Percentiles rank a stretch among this genome's conserved stretches.
Conservation (phyloP, 2,113 vertebrate genomes). For the Micronycteris hirsuta region DNA sequence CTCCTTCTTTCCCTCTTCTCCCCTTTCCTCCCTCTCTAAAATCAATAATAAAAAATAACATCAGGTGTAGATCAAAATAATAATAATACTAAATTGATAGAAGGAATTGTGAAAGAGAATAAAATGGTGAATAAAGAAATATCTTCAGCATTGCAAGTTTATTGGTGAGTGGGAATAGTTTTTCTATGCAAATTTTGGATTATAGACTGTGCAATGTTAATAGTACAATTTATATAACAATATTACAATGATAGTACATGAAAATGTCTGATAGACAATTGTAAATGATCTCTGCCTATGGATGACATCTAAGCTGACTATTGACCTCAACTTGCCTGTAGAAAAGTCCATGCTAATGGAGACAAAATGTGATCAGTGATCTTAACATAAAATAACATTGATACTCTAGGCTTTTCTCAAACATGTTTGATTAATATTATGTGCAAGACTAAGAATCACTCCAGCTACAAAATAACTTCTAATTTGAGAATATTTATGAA, state of each 20-base stretch:
- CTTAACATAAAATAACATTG: not conserved
- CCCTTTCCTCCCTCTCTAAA: no score
- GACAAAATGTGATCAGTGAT: not conserved
- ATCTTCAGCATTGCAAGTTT: not conserved
- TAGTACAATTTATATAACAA: not conserved
- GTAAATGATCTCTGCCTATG: not conserved
- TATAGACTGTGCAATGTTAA: not conserved
- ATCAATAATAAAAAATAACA: no score
- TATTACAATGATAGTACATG: no score
- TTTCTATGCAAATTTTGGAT: not conserved
- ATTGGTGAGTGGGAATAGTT: not conserved
- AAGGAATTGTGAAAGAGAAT: not conserved
- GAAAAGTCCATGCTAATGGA: not conserved
- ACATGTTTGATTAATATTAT: not conserved
- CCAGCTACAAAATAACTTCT: not conserved
- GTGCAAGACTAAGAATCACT: not conserved
- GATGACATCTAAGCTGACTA: not conserved
- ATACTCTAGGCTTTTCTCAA: not conserved
- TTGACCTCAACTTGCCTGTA: not conserved
- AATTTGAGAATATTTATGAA: not conserved
- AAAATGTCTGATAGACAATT: not conserved
- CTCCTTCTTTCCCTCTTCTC: no score
- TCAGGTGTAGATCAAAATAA: no score
- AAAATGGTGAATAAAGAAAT: not conserved
- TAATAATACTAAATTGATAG: not conserved